Evolutionary conservation across 2,888 invertebrate genomes (phyloP), one percentile per base, ranked within the genome.

Genomic region (Endotricha flammealis): DNA sequence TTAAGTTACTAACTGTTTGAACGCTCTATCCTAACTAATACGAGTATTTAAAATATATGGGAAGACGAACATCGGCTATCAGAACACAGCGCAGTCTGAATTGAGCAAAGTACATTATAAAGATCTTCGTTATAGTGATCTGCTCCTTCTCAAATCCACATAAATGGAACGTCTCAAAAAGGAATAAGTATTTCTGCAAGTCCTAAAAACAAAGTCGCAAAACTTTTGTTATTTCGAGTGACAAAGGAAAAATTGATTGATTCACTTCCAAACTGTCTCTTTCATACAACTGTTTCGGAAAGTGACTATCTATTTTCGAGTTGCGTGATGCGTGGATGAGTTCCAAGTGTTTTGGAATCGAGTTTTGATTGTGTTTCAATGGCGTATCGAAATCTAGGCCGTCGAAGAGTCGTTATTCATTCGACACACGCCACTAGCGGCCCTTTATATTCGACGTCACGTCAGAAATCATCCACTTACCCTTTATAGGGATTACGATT

Each of bases 361-460:
- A 72, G 76, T 76, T 79, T 71, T 75, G 78, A 78, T 78, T 78
- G 73, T 75, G 67, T 74, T 74, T 61, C 59, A 57, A 62, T 52
- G 58, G 57, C 60, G 61, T 63, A 64, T 64, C 66, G 57, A 53
- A 70, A 72, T 66, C 57, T 67, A 56, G 64, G 64, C 49, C 66
- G 57, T 64, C 58, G 63, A 62, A 49, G 65, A n/a, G 57, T 64
- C 59, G 65, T 79, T 79, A 77, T 60, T 61, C 60, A 79, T 78
- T 75, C 77, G 70, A 57, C 62, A 63, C 78, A 70, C 76, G 72
- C 57, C 55, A 61, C 55, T 49, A 46, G 49, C 43, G 54, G 56
- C 58, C 63, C 64, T 66, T 64, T 58, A 50, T 50, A 52, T 54
- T 61, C 53, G 56, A 57, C 52, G 62, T 53, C 67, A 67, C 68